Percentiles rank a stretch among this genome's conserved stretches.
Conservation (phyloP, 2,888 invertebrate genomes). For the Periphyllus acericola region DNA sequence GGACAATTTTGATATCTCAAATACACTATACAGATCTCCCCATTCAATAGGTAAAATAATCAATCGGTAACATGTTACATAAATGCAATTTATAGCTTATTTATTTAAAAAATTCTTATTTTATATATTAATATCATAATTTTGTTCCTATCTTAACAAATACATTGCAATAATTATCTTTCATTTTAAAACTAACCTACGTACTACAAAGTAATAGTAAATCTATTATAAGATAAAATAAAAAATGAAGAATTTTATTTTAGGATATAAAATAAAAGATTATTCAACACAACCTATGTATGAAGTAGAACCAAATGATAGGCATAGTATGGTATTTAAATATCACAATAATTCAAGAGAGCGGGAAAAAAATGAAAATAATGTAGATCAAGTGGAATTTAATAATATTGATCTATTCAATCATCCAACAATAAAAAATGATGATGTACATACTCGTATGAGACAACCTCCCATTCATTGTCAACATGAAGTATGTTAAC, state of each 20-base stretch:
- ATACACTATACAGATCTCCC: background rate
- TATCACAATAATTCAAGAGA: constrained; percentile 34
- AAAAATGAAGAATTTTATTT: background rate
- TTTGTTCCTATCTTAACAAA: background rate
- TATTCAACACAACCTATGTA: constrained; percentile 32
- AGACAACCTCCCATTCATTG: constrained; percentile 58
- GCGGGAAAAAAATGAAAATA: constrained; percentile 55
- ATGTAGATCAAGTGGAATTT: constrained; percentile 14
- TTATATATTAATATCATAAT: background rate
- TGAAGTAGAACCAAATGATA: constrained; percentile 26
- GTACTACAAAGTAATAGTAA: too few relatives aligned
- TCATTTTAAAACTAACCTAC: too few relatives aligned
- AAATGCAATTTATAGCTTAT: too few relatives aligned
- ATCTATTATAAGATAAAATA: background rate
- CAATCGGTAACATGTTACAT: background rate
- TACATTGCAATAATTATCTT: background rate
- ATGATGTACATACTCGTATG: constrained; percentile 16
- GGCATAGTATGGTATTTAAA: constrained; percentile 21
- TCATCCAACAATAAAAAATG: constrained; percentile 24
- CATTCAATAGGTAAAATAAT: constrained; percentile 42
- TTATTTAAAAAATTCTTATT: too few relatives aligned
- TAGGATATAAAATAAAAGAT: constrained; percentile 45
- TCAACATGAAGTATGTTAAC: constrained; percentile 34
- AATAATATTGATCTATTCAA: constrained; percentile 36
- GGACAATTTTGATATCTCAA: constrained; percentile 17